These are phyloP conservation scores for Ariolimax columbianus DNA, from an alignment of 2,888 invertebrate genomes.

Conservation along the genomic window DNA sequence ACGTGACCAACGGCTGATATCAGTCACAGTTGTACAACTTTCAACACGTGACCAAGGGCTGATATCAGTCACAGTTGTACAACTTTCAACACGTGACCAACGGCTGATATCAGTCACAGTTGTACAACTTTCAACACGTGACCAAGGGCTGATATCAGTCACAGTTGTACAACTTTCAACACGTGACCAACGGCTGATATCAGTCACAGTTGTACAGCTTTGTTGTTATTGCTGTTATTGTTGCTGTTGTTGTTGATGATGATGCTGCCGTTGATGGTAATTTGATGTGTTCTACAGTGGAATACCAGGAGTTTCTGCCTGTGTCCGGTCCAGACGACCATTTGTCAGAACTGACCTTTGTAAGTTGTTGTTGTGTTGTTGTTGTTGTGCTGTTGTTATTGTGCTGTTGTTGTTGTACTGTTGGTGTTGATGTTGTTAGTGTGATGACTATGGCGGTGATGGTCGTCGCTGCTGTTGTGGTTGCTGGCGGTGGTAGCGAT, in stretches of 20 bases:
- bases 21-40: neutral
- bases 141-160: too few species aligned
- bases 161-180: neutral
- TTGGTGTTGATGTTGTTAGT: neutral
- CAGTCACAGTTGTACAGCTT: too few species aligned
- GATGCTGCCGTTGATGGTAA: too few species aligned
- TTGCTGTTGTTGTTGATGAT: too few species aligned
- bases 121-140: too few species aligned
- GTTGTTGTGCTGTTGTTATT: too few species aligned
- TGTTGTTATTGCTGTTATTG: too few species aligned
- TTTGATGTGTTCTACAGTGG: neutral
- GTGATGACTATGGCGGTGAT: neutral
- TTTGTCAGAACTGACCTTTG: constrained; percentile 5
- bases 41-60: too few species aligned
- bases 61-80: neutral
- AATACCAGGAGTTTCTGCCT: constrained; percentile 32
- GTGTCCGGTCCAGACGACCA: constrained; percentile 21
- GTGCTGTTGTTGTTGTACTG: neutral
- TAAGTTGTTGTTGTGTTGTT: neutral
- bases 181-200: too few species aligned
- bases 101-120: too few species aligned
- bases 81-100: too few species aligned
- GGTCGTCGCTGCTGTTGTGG: neutral
- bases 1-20: too few species aligned
- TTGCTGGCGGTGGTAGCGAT: neutral